phyloP scores from a whole-genome alignment of 1,140 invertebrate genomes.

The Bombus picipes region DNA sequence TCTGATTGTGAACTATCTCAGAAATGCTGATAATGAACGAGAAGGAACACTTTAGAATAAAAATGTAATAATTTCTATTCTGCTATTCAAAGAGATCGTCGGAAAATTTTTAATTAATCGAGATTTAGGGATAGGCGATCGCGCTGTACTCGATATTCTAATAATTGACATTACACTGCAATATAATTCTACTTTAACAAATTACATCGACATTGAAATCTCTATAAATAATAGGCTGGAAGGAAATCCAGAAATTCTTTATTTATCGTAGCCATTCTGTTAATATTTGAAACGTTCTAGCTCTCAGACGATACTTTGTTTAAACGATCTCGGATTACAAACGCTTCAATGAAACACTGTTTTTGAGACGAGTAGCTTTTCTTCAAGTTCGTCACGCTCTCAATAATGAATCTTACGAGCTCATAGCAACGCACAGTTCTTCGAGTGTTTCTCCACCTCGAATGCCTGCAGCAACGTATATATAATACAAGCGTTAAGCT shows the following conservation, averaged over 20 bases:
- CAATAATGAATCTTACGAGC: background rate
- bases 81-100: too few relatives aligned
- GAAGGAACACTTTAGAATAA: too few relatives aligned
- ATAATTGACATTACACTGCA: too few relatives aligned
- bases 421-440: background rate
- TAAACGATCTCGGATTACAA: background rate
- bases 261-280: background rate
- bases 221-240: background rate
- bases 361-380: background rate
- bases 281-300: background rate
- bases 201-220: background rate
- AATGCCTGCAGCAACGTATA: background rate
- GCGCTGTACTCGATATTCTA: too few relatives aligned
- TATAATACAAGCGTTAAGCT: background rate
- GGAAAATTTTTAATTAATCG: too few relatives aligned
- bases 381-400: background rate
- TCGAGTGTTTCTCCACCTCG: conserved; percentile 2
- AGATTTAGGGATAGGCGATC: too few relatives aligned
- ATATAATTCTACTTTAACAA: background rate
- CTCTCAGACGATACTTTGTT: background rate
- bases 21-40: background rate
- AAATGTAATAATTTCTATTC: too few relatives aligned
- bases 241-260: background rate
- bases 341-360: background rate
- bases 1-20: background rate